phyloP scores from a whole-genome alignment of 2,113 vertebrate genomes.

The Calidris pygmaea region DNA sequence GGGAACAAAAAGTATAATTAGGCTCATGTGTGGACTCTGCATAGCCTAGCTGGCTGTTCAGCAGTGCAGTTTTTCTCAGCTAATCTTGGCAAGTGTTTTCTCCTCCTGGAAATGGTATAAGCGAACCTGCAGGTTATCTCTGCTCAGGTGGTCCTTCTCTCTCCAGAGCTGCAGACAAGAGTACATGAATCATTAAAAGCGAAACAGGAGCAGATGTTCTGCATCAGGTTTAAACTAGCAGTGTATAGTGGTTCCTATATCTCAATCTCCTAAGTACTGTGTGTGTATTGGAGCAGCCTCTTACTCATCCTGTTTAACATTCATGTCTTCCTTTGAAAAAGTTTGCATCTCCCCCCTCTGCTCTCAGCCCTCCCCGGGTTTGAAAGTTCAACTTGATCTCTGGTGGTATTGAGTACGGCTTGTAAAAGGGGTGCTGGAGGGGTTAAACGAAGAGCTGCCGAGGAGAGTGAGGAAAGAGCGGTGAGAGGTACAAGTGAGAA shows the following conservation, averaged over 20 bases:
- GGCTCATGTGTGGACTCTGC: neutral
- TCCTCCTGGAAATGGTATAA: neutral
- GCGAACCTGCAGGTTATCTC: neutral
- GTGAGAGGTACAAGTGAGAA: neutral
- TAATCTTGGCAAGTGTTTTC: constrained; percentile 1
- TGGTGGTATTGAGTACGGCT: neutral
- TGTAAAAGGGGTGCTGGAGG: neutral
- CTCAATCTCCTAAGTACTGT: neutral
- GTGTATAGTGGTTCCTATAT: neutral
- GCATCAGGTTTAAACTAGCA: neutral
- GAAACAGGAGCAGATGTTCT: constrained; percentile 18
- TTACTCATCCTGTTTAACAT: constrained; percentile 1
- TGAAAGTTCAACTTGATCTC: constrained; percentile 24
- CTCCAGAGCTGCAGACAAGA: neutral
- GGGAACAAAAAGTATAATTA: neutral
- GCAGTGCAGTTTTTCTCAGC: neutral
- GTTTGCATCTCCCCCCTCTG: neutral
- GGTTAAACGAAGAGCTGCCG: neutral
- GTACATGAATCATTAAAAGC: neutral
- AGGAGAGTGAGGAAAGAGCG: neutral
- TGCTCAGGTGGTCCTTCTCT: neutral
- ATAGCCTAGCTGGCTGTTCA: neutral
- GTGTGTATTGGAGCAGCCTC: neutral
- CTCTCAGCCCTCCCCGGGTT: neutral
- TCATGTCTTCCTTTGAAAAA: neutral